phyloP scores from a whole-genome alignment of 2,113 vertebrate genomes.

The Elephantulus edwardii region DNA sequence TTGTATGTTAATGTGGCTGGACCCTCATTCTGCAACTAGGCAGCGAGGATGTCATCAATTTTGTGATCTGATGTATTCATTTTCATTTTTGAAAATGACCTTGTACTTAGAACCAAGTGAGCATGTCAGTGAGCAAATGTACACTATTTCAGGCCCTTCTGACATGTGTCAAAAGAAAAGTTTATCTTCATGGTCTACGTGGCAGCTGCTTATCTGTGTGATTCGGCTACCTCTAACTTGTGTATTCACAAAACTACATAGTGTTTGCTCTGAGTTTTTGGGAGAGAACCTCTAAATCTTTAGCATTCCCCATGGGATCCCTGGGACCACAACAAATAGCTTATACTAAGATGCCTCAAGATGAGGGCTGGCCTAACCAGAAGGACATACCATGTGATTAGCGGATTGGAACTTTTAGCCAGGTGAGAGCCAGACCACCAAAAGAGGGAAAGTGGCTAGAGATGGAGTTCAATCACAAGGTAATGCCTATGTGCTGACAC shows the following conservation, averaged over 20 bases:
- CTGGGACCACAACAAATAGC: not conserved
- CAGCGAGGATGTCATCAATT: too few species aligned
- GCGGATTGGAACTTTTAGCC: not conserved
- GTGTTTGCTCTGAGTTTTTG: not conserved
- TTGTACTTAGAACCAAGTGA: too few species aligned
- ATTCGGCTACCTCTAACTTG: too few species aligned
- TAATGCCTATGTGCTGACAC: not conserved
- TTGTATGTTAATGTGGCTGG: too few species aligned
- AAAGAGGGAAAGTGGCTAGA: not conserved
- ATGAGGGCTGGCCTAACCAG: not conserved
- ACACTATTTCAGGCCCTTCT: slow-evolving; percentile 20
- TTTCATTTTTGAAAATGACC: too few species aligned
- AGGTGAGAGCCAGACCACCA: not conserved
- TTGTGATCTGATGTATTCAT: too few species aligned
- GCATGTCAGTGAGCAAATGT: too few species aligned
- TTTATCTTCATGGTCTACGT: not conserved
- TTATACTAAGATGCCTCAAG: not conserved
- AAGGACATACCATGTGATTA: not conserved
- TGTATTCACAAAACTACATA: not conserved
- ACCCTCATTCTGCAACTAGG: too few species aligned
- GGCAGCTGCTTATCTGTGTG: not conserved
- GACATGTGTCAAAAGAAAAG: not conserved
- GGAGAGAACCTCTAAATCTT: not conserved
- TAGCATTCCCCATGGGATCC: not conserved
- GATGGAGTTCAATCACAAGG: not conserved